phyloP scores from a whole-genome alignment of 1,140 invertebrate genomes.

The Drusus annulatus region DNA sequence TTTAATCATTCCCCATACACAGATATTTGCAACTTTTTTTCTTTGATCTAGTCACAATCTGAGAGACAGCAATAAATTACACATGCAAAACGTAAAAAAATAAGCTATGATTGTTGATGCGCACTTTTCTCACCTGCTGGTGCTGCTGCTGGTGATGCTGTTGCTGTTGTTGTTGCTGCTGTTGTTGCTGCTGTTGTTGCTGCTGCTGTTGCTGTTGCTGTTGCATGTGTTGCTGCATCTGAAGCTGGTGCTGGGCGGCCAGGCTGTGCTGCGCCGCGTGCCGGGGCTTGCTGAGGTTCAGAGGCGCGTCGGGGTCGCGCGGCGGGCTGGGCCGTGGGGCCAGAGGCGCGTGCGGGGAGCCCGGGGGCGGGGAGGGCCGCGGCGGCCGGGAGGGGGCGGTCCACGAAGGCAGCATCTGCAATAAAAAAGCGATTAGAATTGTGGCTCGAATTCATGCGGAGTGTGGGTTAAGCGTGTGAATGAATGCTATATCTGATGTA shows the following conservation, averaged over 20 bases:
- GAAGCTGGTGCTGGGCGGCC: slow-evolving; percentile 54
- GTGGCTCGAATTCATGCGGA: no score
- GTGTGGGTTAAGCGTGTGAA: no score
- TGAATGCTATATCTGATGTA: no score
- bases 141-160: no score
- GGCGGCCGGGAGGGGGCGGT: slow-evolving; percentile 1
- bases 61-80: no score
- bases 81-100: neutral
- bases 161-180: slow-evolving; percentile 26
- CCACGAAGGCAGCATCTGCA: slow-evolving; percentile 24
- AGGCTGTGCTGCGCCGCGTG: slow-evolving; percentile 65
- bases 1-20: no score
- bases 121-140: no score
- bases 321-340: slow-evolving; percentile 65
- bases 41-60: no score
- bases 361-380: slow-evolving; percentile 7
- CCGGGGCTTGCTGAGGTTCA: slow-evolving; percentile 92
- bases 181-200: slow-evolving; percentile 47
- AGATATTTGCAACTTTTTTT: no score
- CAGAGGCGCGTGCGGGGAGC: slow-evolving; percentile 67
- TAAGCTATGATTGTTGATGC: no score
- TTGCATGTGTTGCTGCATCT: slow-evolving; percentile 54
- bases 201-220: slow-evolving; percentile 33
- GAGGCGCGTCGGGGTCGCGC: slow-evolving; percentile 83
- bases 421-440: neutral